Percentiles rank a stretch among this genome's conserved stretches.
Conservation (phyloP, 2,797 vertebrate genomes). For the Otus scops region DNA sequence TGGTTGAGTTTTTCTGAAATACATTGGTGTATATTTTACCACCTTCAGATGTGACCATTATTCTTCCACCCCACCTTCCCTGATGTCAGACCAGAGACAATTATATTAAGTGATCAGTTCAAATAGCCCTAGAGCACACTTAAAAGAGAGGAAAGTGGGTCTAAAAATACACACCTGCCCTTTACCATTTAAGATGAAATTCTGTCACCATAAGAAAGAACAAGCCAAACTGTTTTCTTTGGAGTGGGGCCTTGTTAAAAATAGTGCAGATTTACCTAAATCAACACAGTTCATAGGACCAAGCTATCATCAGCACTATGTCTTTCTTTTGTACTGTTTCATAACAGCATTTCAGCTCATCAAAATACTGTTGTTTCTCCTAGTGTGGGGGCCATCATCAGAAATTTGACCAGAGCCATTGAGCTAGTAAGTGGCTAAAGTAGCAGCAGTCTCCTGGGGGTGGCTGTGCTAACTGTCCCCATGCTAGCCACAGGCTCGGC, state of each 20-base stretch:
- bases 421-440: neutral
- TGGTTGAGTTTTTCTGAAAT: neutral
- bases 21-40: neutral
- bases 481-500: rapidly evolving
- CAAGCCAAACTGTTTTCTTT: neutral
- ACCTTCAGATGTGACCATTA: neutral
- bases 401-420: neutral
- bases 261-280: neutral
- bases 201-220: neutral
- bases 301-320: rapidly evolving
- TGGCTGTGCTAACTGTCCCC: neutral
- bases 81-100: neutral
- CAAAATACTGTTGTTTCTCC: neutral
- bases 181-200: neutral
- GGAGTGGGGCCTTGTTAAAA: neutral
- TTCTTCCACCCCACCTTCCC: neutral
- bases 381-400: neutral
- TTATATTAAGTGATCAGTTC: neutral
- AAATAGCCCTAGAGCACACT: neutral
- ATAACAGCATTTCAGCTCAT: neutral
- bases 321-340: neutral
- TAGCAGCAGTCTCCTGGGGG: neutral
- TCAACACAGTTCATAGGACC: neutral
- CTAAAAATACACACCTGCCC: neutral
- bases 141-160: neutral